Evolutionary conservation across 2,888 invertebrate species (phyloP).

Genomic region (Mythimna pallens): DNA sequence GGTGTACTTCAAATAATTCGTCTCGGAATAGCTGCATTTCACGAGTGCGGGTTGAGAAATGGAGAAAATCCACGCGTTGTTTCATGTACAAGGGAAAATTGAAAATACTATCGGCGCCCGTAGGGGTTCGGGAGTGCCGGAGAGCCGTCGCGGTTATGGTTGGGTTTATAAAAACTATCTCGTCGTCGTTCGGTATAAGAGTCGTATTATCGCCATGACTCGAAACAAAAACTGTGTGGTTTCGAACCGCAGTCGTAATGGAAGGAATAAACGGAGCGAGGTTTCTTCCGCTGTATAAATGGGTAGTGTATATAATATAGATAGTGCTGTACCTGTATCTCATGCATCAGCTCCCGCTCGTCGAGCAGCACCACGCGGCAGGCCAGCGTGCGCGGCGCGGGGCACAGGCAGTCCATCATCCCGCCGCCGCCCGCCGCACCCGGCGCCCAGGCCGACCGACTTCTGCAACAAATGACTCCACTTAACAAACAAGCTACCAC

Average conservation of each 20-base stretch:
- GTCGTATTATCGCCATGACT: conserved; percentile 48
- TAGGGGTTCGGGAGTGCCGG: conserved; percentile 71
- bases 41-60: conserved; percentile 80
- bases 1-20: conserved; percentile 88
- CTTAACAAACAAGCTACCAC: conserved; percentile 33
- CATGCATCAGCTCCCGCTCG: conserved; percentile 97
- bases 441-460: conserved; percentile 63
- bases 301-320: background rate
- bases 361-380: conserved; percentile 97
- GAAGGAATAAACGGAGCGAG: background rate
- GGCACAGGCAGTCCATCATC: conserved; percentile 90
- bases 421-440: conserved; percentile 74
- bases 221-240: conserved; percentile 46
- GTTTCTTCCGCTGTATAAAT: background rate
- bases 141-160: conserved; percentile 65
- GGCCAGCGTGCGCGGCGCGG: conserved; percentile 92
- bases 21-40: conserved; percentile 85
- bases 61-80: conserved; percentile 81
- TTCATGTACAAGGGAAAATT: conserved; percentile 82
- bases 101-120: conserved; percentile 82
- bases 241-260: conserved; percentile 10
- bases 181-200: conserved; percentile 54
- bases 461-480: conserved; percentile 65
- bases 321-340: conserved; percentile 94
- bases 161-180: conserved; percentile 74